Conservation (phyloP, 2,888 invertebrate genomes). For the Spatulosminthurus flaviceps region DNA sequence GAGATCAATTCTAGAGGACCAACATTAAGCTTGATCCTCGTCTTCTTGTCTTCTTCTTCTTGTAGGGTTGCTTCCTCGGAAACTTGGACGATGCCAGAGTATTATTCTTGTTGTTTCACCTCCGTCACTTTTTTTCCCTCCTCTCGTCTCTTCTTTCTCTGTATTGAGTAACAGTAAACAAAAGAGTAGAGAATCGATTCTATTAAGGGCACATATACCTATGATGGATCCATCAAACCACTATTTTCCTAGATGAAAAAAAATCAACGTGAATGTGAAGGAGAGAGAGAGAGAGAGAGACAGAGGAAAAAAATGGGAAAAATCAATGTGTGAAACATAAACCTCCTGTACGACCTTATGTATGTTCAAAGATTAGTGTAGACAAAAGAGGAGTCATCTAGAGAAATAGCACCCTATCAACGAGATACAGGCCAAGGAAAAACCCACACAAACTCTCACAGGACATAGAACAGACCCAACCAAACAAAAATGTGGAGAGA, state of each 20-base stretch:
- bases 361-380: constrained; percentile 10
- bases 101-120: neutral
- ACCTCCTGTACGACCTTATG: neutral
- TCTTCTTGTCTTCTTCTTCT: neutral
- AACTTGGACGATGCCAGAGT: constrained; percentile 24
- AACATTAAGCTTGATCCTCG: constrained; percentile 30
- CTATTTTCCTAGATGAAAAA: constrained; percentile 34
- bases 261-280: too few species aligned
- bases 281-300: too few species aligned
- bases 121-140: constrained; percentile 2
- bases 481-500: constrained; percentile 18
- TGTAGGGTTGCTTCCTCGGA: too few species aligned
- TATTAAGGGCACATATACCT: constrained; percentile 30
- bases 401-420: constrained; percentile 33
- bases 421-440: constrained; percentile 1
- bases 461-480: neutral
- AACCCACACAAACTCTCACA: neutral
- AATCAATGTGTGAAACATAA: constrained; percentile 40
- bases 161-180: constrained; percentile 45
- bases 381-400: constrained; percentile 18
- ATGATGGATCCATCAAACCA: constrained; percentile 48
- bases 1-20: constrained; percentile 26
- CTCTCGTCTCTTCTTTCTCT: constrained; percentile 28
- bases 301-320: constrained; percentile 41
- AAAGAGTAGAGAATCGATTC: constrained; percentile 45